A percentile compares a stretch with the other conserved stretches of the same genome.
Conservation (phyloP, 2,888 invertebrate genomes). For the Gryllus longicercus region DNA sequence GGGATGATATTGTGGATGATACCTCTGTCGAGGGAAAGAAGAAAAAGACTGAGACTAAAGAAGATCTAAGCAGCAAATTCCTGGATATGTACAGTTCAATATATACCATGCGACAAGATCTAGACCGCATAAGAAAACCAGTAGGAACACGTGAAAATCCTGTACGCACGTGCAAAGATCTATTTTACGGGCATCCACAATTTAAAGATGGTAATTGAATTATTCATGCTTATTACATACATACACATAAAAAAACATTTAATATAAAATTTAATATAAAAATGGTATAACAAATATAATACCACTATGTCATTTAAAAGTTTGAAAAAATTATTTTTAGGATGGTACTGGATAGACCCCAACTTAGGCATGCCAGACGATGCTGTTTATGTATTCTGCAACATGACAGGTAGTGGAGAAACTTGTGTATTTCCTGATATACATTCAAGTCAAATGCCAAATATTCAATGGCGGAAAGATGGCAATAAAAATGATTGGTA, state of each 20-base stretch:
- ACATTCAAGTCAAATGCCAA: conserved; percentile 64
- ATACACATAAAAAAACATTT: not conserved
- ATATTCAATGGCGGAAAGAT: conserved; percentile 63
- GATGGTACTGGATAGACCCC: conserved; percentile 91
- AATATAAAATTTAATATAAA: too few species aligned
- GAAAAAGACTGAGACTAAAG: conserved; percentile 44
- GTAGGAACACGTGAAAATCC: conserved; percentile 76
- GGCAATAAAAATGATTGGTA: conserved; percentile 60
- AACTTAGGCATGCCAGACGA: conserved; percentile 78
- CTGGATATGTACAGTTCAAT: conserved; percentile 69
- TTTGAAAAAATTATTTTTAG: conserved; percentile 47
- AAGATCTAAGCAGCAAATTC: conserved; percentile 55
- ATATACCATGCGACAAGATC: conserved; percentile 66
- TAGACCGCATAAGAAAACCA: conserved; percentile 71
- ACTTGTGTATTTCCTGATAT: conserved; percentile 80
- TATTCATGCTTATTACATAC: not conserved
- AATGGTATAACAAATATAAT: not conserved
- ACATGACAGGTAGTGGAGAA: conserved; percentile 69
- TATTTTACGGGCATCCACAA: conserved; percentile 70
- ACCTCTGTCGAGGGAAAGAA: conserved; percentile 25
- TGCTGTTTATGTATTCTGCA: conserved; percentile 82
- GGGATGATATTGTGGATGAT: conserved; percentile 20
- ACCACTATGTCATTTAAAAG: not conserved
- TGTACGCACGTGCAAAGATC: conserved; percentile 75
- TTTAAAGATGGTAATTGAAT: conserved; percentile 66